A percentile compares a stretch with the other conserved stretches of the same genome.
Conservation (phyloP, 1,140 invertebrate genomes). For the Penaeus indicus region DNA sequence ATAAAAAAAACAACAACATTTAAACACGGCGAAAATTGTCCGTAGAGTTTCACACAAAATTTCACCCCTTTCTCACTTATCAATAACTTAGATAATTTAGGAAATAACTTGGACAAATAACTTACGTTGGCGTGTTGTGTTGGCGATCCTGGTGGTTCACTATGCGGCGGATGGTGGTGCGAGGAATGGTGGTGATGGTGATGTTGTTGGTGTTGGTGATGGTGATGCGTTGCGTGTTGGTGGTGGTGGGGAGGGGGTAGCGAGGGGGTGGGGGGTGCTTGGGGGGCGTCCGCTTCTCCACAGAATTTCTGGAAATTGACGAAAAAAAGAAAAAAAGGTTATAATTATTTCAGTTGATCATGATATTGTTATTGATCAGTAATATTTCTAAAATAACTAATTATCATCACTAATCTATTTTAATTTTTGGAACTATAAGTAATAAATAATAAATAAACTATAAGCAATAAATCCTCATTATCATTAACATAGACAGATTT, state of each 20-base stretch:
- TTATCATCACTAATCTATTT: no score
- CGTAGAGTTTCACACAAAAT: background rate
- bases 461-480: no score
- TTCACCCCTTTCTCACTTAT: background rate
- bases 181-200: conserved; percentile 38
- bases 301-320: conserved; percentile 52
- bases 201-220: conserved; percentile 52
- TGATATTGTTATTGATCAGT: no score
- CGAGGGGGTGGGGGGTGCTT: background rate
- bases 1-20: background rate
- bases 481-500: no score
- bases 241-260: background rate
- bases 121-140: conserved; percentile 29
- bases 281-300: conserved; percentile 41
- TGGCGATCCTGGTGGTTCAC: conserved; percentile 45
- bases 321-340: background rate
- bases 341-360: no score
- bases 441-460: no score
- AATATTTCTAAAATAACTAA: no score
- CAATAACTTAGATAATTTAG: background rate
- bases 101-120: background rate
- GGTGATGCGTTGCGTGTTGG: conserved; percentile 31
- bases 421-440: no score
- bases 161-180: conserved; percentile 51
- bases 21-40: background rate